These are phyloP conservation scores for Chelmon rostratus DNA, from an alignment of 2,797 vertebrate species.

Conservation along the genomic window DNA sequence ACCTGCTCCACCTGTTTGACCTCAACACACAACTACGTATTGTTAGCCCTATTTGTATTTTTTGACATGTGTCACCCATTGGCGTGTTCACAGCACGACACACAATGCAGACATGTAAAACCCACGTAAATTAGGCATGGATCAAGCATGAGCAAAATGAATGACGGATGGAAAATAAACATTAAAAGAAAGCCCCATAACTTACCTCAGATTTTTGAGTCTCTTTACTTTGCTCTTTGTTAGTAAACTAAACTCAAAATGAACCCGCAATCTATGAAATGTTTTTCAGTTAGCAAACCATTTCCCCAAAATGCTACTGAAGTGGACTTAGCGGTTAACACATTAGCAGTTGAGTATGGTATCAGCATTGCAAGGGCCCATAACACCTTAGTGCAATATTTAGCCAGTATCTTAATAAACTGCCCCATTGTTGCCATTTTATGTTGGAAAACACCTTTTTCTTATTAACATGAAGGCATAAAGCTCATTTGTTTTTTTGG, in stretches of 20 bases:
- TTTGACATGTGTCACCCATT: conserved; percentile 34
- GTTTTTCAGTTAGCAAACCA: conserved; percentile 25
- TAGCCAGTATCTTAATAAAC: conserved; percentile 6
- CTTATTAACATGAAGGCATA: not conserved
- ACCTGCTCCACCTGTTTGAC: conserved; percentile 30
- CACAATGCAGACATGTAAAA: conserved; percentile 18
- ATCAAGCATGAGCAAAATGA: conserved; percentile 3
- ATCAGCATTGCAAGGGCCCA: conserved; percentile 47
- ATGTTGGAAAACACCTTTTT: conserved; percentile 17
- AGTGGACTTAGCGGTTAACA: conserved; percentile 25
- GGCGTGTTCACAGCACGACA: conserved; percentile 19
- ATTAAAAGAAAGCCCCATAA: conserved; percentile 2
- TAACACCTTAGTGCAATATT: conserved; percentile 20
- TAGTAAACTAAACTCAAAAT: conserved; percentile 29
- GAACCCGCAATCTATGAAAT: conserved; percentile 7
- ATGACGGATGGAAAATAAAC: conserved; percentile 16
- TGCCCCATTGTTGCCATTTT: conserved; percentile 6
- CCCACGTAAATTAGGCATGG: conserved; percentile 31
- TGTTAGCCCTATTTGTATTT: conserved; percentile 18
- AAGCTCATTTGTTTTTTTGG: conserved; percentile 10
- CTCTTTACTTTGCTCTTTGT: conserved; percentile 34
- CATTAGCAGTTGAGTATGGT: conserved; percentile 41
- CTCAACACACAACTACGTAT: conserved; percentile 4
- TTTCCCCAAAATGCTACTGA: conserved; percentile 22
- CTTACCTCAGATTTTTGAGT: not conserved